Evolutionary conservation across 35 echinoderm and acorn worm species (phyloP).

Genomic region (Lytechinus pictus): DNA sequence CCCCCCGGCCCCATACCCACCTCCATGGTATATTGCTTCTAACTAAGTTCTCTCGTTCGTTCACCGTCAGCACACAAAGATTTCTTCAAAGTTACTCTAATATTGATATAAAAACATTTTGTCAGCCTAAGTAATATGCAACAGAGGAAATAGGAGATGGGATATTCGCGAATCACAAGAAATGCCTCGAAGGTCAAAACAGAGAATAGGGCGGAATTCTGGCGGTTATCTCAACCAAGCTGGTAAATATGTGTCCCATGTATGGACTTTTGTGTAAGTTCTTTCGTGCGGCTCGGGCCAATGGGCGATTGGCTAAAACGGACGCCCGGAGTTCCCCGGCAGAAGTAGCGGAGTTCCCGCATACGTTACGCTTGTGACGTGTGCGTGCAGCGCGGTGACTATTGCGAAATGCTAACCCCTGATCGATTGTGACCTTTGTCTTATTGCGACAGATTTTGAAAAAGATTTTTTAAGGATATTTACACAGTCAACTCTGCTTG

Average conservation of each 20-base stretch:
- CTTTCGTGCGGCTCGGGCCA: background rate
- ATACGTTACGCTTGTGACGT: background rate
- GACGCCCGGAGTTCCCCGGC: background rate
- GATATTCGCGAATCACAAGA: background rate
- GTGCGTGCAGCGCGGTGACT: background rate
- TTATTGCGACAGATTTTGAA: background rate
- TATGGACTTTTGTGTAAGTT: background rate
- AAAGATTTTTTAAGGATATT: no score
- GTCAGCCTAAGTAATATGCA: background rate
- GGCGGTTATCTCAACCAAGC: background rate
- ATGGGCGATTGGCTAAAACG: background rate
- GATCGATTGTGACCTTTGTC: background rate
- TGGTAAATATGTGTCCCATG: background rate
- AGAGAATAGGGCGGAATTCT: background rate
- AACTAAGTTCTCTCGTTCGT: no score
- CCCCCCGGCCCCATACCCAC: no score
- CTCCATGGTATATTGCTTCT: no score
- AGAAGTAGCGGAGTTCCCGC: background rate
- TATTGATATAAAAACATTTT: no score
- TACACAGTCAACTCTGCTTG: no score
- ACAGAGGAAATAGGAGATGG: background rate
- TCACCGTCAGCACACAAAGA: no score
- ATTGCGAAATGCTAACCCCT: background rate
- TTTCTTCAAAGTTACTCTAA: background rate
- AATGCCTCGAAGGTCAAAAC: background rate